Evolutionary conservation across 2,888 invertebrate species (phyloP), one percentile per base, ranked within the genome.

Genomic region (Steinernema carpocapsae): DNA sequence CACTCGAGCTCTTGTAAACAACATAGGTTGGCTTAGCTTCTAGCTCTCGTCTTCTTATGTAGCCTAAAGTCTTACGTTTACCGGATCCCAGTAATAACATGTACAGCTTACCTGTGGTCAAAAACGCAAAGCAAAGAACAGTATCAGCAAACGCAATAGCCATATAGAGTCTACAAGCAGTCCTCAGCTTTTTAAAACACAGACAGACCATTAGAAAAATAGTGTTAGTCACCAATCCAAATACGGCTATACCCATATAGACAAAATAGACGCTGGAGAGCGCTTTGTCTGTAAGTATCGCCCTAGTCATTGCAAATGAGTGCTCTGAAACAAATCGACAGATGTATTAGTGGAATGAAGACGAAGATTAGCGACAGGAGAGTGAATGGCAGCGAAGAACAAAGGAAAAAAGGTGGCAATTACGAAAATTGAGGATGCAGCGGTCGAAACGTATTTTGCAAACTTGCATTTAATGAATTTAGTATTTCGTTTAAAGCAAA

Each of bases 231-330:
- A 56, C 56, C 6, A 56, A 12, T 26, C 56, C 56, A 6, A 56
- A 26, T 12, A 26, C 26, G 56, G 56, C 56, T 22, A 56, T 56
- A 26, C 22, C 56, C 56, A 56, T 56, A 26, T 56, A 56, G 56
- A 19, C 6, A 26, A 26, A 24, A 26, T 56, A 56, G 56, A 56
- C 56, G 56, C 26, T 26, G 56, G 4, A 26, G 22, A 56, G 56
- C 24, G 26, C 22, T 17, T 22, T 10, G 56, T 24, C 22, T 26
- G 24, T 22, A 10, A 4, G 24, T 22, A 56, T 56, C 48, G 19
- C 48, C n/a, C 19, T 6, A 19, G 19, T 19, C 48, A 48, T 48
- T 48, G 17, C 14, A 43, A 43, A n/a, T n/a, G n/a, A n/a, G n/a
- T n/a, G n/a, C n/a, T n/a, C n/a, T n/a, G n/a, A n/a, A n/a, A n/a